These are phyloP conservation scores for Solenopsis fugax DNA, from an alignment of 1,140 invertebrate species.

Conservation along the genomic window DNA sequence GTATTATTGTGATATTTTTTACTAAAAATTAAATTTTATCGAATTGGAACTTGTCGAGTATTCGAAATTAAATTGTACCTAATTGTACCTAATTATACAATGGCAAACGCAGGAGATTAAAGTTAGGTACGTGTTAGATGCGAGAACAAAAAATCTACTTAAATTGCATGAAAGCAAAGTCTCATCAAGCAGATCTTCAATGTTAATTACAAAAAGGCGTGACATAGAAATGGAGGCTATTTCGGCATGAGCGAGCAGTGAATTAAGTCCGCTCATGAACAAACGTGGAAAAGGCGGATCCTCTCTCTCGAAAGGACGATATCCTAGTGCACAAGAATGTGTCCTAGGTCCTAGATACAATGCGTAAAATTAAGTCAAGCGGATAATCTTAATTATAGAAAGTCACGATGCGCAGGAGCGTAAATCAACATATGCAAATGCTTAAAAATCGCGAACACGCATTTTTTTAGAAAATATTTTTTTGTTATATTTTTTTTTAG, in stretches of 20 bases:
- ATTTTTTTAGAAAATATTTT: not conserved
- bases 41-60: not conserved
- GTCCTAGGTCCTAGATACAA: constrained; percentile 62
- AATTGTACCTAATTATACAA: not conserved
- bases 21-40: not conserved
- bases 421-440: constrained; percentile 6
- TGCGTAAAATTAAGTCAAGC: constrained; percentile 72
- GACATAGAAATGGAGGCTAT: constrained; percentile 29
- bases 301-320: constrained; percentile 62
- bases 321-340: constrained; percentile 70
- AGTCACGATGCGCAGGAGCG: not conserved
- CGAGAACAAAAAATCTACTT: constrained; percentile 41
- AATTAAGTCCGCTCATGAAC: constrained; percentile 71
- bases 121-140: not conserved
- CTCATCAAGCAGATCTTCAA: constrained; percentile 43
- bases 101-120: not conserved
- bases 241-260: constrained; percentile 63
- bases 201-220: constrained; percentile 73
- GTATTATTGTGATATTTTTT: not conserved
- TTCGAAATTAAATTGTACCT: not conserved
- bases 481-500: not conserved
- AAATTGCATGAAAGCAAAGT: constrained; percentile 30
- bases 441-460: not conserved
- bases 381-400: constrained; percentile 50
- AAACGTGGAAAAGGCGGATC: constrained; percentile 75